Base-by-base conservation (phyloP, 2,113 vertebrate genomes). In the Taurulus bubalis region DNA sequence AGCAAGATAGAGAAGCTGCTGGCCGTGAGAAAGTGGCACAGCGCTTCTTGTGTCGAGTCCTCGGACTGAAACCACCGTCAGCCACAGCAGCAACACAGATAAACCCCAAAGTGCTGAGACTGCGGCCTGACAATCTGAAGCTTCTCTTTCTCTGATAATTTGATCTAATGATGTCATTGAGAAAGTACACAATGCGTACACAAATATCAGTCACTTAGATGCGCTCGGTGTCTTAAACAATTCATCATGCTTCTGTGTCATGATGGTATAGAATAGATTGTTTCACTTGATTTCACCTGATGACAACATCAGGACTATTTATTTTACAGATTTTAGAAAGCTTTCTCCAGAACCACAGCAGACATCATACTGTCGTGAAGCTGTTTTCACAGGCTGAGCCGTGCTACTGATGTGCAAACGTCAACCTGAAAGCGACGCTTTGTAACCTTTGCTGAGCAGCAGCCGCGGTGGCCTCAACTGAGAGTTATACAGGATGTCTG, bases 21-120 rank as follows among this genome's bases (percentile, higher is more conserved):
- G 81, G 59, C 88, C 87, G 93, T 94, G 93, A 90, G 94, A 95
- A 95, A 91, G 81, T 92, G 88, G 82, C 79, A 88, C 71, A 26
- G 20, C 26, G 1, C 79, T 66, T 77, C 55, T n/a, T 75, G 62
- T 12, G 49, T 74, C 59, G 65, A 65, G 32, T 80, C 78, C 77
- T 53, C 20, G 63, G 62, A 77, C 53, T 80, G 78, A 90, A 91
- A 92, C 91, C 90, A 70, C 66, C 67, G 65, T n/a, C 71, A 79
- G 67, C 79, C 78, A 32, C 73, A 84, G 38, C 68, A 49, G 67
- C 56, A 40, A 70, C 53, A 80, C 71, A 81, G 18, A 88, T 77
- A 69, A 58, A 70, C 78, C 67, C 62, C 72, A 69, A 36, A 3
- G 9, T 75, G 28, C 67, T 30, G 69, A 62, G 51, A 32, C 59